Evolutionary conservation across 2,888 invertebrate genomes (phyloP).

Genomic region (Lucinisca nassula): DNA sequence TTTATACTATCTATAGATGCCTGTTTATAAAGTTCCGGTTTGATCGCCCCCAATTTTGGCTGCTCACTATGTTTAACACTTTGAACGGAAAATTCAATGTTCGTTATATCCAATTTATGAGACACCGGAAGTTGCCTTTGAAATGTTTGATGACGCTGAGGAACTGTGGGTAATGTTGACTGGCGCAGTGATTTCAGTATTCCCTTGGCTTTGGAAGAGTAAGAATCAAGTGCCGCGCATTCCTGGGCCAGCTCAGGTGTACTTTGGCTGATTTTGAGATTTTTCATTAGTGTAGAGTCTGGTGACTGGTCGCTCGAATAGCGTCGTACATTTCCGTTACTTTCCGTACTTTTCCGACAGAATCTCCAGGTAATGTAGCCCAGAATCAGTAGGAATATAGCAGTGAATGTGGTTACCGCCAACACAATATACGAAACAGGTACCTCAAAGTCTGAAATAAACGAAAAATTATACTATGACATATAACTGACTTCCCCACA

Average conservation of each 20-base stretch:
- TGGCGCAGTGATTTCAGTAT: conserved; percentile 91
- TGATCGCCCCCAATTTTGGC: conserved; percentile 83
- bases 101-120: conserved; percentile 93
- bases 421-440: conserved; percentile 74
- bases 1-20: conserved; percentile 82
- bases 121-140: conserved; percentile 92
- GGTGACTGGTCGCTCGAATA: conserved; percentile 66
- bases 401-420: conserved; percentile 66
- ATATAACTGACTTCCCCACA: no score
- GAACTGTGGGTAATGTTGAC: conserved; percentile 94
- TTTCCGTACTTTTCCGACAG: conserved; percentile 63
- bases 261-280: conserved; percentile 85
- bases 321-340: conserved; percentile 57
- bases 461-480: no score
- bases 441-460: conserved; percentile 66
- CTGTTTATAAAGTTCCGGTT: conserved; percentile 89
- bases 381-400: conserved; percentile 68
- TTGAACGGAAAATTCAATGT: conserved; percentile 92
- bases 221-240: conserved; percentile 45
- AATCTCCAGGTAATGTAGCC: conserved; percentile 75
- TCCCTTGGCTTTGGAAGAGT: conserved; percentile 59
- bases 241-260: conserved; percentile 83
- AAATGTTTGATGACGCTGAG: conserved; percentile 94
- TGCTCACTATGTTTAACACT: conserved; percentile 89
- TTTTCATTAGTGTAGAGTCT: conserved; percentile 67